A percentile compares a stretch with the other conserved stretches of the same genome.
These are phyloP conservation scores for Orthosia gothica DNA, from an alignment of 2,888 invertebrate species.

Conservation along the genomic window DNA sequence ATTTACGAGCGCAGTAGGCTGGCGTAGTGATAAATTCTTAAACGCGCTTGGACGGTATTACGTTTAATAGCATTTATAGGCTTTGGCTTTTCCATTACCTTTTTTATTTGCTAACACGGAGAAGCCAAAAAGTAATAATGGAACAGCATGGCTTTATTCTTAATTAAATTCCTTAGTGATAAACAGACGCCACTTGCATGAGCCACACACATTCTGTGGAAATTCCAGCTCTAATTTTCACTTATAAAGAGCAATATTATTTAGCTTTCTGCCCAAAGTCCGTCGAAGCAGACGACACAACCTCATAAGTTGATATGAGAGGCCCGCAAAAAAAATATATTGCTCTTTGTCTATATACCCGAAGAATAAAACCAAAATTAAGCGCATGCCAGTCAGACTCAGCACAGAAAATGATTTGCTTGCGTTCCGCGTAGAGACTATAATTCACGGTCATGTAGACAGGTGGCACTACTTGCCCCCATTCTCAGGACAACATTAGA, in stretches of 20 bases:
- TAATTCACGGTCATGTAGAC: slow-evolving; percentile 58
- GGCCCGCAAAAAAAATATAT: too few relatives aligned
- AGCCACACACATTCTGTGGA: neutral
- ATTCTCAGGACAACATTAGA: slow-evolving; percentile 53
- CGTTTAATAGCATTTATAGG: slow-evolving; percentile 44
- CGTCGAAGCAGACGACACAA: too few relatives aligned
- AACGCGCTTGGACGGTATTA: slow-evolving; percentile 33
- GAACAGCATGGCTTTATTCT: neutral
- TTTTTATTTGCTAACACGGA: slow-evolving; percentile 3
- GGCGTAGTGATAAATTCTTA: slow-evolving; percentile 51
- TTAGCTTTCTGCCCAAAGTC: neutral
- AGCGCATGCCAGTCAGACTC: slow-evolving; percentile 19
- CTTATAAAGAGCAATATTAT: neutral
- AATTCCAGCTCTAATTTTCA: neutral
- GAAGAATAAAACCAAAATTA: neutral
- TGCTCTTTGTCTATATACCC: too few relatives aligned
- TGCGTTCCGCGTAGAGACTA: slow-evolving; percentile 54
- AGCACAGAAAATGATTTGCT: slow-evolving; percentile 29
- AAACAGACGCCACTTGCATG: neutral
- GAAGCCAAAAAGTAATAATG: slow-evolving; percentile 2
- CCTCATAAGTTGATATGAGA: too few relatives aligned
- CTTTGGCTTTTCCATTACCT: slow-evolving; percentile 29
- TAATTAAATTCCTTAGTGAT: neutral
- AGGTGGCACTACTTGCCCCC: slow-evolving; percentile 58
- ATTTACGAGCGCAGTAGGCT: slow-evolving; percentile 38